Evolutionary conservation across 1,140 invertebrate genomes (phyloP).

Genomic region (Homarus americanus): DNA sequence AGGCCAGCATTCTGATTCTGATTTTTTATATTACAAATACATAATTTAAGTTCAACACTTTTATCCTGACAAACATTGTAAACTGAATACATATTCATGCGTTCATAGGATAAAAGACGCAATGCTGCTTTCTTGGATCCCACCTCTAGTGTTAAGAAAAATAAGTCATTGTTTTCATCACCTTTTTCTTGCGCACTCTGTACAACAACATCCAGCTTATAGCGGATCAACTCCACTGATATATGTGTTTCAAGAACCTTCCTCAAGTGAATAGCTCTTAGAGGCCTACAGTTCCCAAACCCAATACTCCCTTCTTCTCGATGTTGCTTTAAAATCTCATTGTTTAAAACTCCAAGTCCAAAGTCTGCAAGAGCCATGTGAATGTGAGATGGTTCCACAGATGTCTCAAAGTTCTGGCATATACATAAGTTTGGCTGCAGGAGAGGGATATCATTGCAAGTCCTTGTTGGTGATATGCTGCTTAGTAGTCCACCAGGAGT

Average conservation of each 20-base stretch:
- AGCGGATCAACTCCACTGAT: slow-evolving; percentile 45
- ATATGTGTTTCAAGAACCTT: slow-evolving; percentile 39
- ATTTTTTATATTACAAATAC: slow-evolving; percentile 45
- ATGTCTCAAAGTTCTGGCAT: slow-evolving; percentile 76
- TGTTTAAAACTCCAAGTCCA: slow-evolving; percentile 77
- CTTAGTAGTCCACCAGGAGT: slow-evolving; percentile 75
- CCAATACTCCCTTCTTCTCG: slow-evolving; percentile 37
- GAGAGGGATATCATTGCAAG: slow-evolving; percentile 76
- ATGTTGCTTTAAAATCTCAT: slow-evolving; percentile 76
- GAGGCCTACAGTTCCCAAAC: slow-evolving; percentile 63
- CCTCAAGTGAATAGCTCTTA: slow-evolving; percentile 37
- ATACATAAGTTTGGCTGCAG: slow-evolving; percentile 77
- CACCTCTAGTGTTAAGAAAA: slow-evolving; percentile 57
- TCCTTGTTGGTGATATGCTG: slow-evolving; percentile 74
- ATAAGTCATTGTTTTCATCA: slow-evolving; percentile 40
- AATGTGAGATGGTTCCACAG: slow-evolving; percentile 63
- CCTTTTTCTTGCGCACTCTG: background rate
- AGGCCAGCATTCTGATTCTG: slow-evolving; percentile 24
- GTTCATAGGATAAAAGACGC: slow-evolving; percentile 61
- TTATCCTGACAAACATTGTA: slow-evolving; percentile 50
- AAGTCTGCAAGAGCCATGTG: slow-evolving; percentile 76
- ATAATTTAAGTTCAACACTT: slow-evolving; percentile 67
- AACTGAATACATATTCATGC: slow-evolving; percentile 54
- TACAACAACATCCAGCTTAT: slow-evolving; percentile 63
- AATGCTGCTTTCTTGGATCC: slow-evolving; percentile 32